A percentile compares a stretch with the other conserved stretches of the same genome.
Conservation (phyloP, 1,140 invertebrate species). For the Drosophila ohnishii region DNA sequence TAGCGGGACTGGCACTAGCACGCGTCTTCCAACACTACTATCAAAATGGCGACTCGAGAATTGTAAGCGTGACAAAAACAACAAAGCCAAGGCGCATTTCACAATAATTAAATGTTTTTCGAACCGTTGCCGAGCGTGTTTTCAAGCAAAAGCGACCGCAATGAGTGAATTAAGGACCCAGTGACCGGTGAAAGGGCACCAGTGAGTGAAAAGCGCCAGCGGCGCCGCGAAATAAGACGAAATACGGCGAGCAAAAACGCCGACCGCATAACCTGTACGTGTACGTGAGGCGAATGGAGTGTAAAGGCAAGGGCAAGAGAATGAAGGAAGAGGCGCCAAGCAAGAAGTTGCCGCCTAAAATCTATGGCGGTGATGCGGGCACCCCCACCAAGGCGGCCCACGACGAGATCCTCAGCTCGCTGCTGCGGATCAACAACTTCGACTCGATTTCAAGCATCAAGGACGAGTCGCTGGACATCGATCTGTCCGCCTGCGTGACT, state of each 20-base stretch:
- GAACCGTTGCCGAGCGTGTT: conserved; percentile 20
- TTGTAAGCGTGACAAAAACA: conserved; percentile 78
- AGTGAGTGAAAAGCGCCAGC: conserved; percentile 46
- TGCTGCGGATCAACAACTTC: conserved; percentile 78
- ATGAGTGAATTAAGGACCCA: conserved; percentile 53
- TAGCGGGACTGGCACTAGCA: conserved; percentile 26
- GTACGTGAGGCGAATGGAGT: conserved; percentile 77
- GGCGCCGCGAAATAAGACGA: conserved; percentile 42
- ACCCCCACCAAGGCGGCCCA: conserved; percentile 72
- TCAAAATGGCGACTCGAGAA: conserved; percentile 76
- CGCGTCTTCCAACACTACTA: conserved; percentile 64
- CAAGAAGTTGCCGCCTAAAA: conserved; percentile 83
- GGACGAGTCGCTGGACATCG: conserved; percentile 80
- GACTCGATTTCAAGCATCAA: conserved; percentile 81
- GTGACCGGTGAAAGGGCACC: conserved; percentile 31
- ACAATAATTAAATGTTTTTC: conserved; percentile 78
- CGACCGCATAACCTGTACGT: conserved; percentile 79
- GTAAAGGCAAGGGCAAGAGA: conserved; percentile 72
- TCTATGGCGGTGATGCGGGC: conserved; percentile 59
- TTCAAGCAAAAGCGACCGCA: conserved; percentile 40
- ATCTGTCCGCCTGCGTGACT: conserved; percentile 80
- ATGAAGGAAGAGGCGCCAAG: conserved; percentile 82
- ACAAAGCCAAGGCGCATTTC: conserved; percentile 75
- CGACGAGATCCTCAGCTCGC: conserved; percentile 77
- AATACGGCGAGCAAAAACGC: conserved; percentile 55